phyloP scores from a whole-genome alignment of 2,888 invertebrate genomes.

The Catocala fraxini region DNA sequence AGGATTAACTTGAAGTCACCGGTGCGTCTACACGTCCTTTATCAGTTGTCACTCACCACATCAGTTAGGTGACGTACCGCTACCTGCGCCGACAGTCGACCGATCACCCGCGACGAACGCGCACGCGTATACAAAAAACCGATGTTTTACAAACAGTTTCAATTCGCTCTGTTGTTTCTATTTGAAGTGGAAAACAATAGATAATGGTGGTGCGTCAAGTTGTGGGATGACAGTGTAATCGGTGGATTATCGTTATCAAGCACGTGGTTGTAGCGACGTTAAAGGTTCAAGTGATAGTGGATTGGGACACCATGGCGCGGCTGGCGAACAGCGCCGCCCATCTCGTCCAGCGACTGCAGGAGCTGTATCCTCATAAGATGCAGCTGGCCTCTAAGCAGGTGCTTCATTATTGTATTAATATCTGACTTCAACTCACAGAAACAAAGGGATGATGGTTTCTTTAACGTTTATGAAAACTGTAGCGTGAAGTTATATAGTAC shows the following conservation, averaged over 20 bases:
- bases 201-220: no score
- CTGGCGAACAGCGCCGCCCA: slow-evolving; percentile 77
- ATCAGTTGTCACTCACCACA: slow-evolving; percentile 51
- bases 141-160: neutral
- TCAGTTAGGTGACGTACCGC: slow-evolving; percentile 33
- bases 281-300: slow-evolving; percentile 14
- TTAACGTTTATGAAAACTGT: no score
- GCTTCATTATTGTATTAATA: slow-evolving; percentile 11
- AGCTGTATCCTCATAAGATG: slow-evolving; percentile 77
- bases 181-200: no score
- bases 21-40: slow-evolving; percentile 28
- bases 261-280: slow-evolving; percentile 41
- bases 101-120: slow-evolving; percentile 50
- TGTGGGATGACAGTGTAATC: slow-evolving; percentile 35
- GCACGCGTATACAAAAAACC: slow-evolving; percentile 11
- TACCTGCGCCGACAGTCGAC: slow-evolving; percentile 41
- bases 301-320: slow-evolving; percentile 67
- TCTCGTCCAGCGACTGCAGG: slow-evolving; percentile 79
- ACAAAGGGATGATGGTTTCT: no score
- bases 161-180: no score
- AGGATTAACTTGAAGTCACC: slow-evolving; percentile 23
- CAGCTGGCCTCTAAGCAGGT: slow-evolving; percentile 71
- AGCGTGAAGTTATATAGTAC: no score
- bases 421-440: no score
- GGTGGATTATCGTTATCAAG: slow-evolving; percentile 54